These are phyloP conservation scores for Dipus sagitta DNA, from an alignment of 2,797 vertebrate genomes.

Conservation along the genomic window DNA sequence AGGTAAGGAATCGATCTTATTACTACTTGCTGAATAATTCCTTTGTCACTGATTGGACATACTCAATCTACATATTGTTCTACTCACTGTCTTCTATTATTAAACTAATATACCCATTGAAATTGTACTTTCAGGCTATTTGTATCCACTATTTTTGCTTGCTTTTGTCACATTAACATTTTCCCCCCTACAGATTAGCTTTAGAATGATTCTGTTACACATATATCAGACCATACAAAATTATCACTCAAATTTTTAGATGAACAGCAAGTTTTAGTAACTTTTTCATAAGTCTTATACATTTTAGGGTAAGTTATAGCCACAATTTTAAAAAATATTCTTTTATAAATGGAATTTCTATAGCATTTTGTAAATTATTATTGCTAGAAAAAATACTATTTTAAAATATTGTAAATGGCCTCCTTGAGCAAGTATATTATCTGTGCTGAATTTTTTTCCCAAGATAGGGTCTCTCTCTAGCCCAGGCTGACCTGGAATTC, in stretches of 20 bases:
- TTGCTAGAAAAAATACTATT: not conserved
- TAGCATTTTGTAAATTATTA: not conserved
- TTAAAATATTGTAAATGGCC: not conserved
- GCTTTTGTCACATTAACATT: not conserved
- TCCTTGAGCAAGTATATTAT: not conserved
- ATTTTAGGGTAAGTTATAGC: not conserved
- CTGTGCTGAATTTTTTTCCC: not conserved
- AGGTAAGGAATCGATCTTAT: not conserved
- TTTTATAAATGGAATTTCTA: not conserved
- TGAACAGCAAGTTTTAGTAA: not conserved
- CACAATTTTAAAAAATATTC: not conserved
- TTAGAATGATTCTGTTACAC: not conserved
- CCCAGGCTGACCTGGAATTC: too few relatives aligned
- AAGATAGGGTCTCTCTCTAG: too few relatives aligned
- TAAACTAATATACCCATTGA: not conserved
- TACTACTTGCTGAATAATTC: not conserved
- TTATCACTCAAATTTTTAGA: not conserved
- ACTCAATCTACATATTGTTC: not conserved
- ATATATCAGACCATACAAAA: not conserved
- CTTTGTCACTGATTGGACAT: not conserved
- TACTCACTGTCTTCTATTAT: not conserved
- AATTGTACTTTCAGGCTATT: not conserved
- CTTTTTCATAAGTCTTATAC: not conserved
- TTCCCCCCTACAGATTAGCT: not conserved
- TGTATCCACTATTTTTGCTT: not conserved